phyloP scores from a whole-genome alignment of 2,113 vertebrate genomes.

The Trogon melanurus region DNA sequence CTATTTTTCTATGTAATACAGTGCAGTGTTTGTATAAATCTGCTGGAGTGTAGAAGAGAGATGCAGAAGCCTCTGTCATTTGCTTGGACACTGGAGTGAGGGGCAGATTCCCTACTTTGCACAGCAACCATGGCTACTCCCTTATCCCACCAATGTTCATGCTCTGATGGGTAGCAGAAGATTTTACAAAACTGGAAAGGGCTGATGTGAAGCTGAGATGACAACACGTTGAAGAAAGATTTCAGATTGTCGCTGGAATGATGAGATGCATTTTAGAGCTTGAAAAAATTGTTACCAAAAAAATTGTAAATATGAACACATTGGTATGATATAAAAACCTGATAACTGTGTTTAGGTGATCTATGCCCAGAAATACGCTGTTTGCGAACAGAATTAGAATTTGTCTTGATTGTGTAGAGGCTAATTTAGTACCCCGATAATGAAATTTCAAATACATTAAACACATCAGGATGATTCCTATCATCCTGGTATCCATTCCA shows the following conservation, averaged over 20 bases:
- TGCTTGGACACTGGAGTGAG: neutral
- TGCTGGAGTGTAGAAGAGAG: neutral
- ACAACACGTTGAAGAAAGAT: neutral
- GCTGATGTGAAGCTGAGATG: neutral
- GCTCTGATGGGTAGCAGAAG: neutral
- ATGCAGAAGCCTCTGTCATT: neutral
- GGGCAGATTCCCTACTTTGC: neutral
- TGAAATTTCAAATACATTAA: conserved; percentile 46
- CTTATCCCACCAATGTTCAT: neutral
- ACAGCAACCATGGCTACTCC: neutral
- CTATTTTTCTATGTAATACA: neutral
- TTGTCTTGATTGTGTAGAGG: neutral
- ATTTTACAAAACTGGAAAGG: neutral
- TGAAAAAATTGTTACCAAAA: neutral
- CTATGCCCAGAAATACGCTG: neutral
- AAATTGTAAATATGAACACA: neutral
- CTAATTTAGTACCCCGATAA: neutral
- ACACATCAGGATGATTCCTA: neutral
- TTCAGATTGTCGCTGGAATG: neutral
- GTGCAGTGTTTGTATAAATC: neutral
- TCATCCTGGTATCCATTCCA: neutral
- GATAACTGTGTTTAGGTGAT: neutral
- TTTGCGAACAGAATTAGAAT: neutral
- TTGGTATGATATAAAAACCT: neutral
- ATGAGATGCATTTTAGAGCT: neutral